Evolutionary conservation across 1,140 invertebrate species (phyloP).

Genomic region (Rhopalosiphum padi): DNA sequence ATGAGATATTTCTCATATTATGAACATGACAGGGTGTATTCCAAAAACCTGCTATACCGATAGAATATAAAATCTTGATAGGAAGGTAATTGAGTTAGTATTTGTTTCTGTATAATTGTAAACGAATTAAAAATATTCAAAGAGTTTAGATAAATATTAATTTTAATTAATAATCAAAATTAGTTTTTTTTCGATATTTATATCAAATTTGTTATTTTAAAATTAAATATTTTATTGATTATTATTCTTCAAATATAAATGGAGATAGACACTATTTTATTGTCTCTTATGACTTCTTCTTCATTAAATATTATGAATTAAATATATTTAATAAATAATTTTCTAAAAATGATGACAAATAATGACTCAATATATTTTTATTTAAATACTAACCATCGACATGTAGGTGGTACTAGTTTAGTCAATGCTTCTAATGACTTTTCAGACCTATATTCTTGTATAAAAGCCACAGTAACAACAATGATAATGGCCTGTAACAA

Average conservation of each 20-base stretch:
- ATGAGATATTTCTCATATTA: too few species aligned
- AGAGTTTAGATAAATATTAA: not conserved
- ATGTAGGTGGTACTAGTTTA: constrained; percentile 93
- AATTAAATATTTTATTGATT: not conserved
- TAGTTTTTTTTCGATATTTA: not conserved
- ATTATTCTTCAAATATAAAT: not conserved
- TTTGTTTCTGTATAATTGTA: not conserved
- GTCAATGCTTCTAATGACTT: constrained; percentile 99
- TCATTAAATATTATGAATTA: not conserved
- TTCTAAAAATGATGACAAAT: not conserved
- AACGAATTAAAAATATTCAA: not conserved
- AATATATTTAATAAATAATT: not conserved
- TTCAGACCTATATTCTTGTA: constrained; percentile 99
- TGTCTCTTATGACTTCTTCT: not conserved
- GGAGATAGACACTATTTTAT: not conserved
- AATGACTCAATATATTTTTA: not conserved
- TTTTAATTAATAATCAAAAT: not conserved
- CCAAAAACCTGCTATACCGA: too few species aligned
- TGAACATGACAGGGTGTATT: too few species aligned
- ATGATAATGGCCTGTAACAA: constrained; percentile 81
- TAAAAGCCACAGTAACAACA: constrained; percentile 98
- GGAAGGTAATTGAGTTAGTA: too few species aligned
- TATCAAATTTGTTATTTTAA: not conserved
- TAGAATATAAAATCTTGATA: too few species aligned
- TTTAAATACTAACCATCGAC: constrained; percentile 73